These are phyloP conservation scores for Taphrorychus bicolor DNA, from an alignment of 2,888 invertebrate genomes.

Conservation along the genomic window DNA sequence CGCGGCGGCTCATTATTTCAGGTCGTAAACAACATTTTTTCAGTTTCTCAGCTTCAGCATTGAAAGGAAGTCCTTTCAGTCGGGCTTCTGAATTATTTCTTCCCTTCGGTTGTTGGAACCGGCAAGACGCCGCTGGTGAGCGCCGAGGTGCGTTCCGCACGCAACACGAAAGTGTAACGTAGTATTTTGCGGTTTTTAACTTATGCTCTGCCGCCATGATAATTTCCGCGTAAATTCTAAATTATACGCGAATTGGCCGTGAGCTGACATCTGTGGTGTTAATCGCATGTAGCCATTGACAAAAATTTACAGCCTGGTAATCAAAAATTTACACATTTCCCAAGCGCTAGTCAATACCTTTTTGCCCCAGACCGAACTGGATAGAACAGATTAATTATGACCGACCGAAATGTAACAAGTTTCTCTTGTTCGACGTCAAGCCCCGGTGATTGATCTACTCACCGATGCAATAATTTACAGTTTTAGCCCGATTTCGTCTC, in stretches of 20 bases:
- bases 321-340: too few relatives aligned
- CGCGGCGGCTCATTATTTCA: constrained; percentile 18
- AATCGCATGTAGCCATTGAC: too few relatives aligned
- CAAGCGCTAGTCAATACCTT: too few relatives aligned
- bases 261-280: too few relatives aligned
- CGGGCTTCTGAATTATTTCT: constrained; percentile 40
- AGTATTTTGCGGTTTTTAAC: constrained; percentile 24
- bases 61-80: constrained; percentile 29
- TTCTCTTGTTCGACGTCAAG: constrained; percentile 15
- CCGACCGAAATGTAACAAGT: constrained; percentile 14
- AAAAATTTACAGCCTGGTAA: too few relatives aligned
- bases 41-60: constrained; percentile 5
- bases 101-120: constrained; percentile 29
- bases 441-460: constrained; percentile 11
- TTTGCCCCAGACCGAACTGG: too few relatives aligned
- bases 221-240: constrained; percentile 13
- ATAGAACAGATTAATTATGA: constrained; percentile 13
- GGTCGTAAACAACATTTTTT: constrained; percentile 30
- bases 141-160: constrained; percentile 34
- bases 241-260: not conserved
- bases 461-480: constrained; percentile 17
- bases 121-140: constrained; percentile 36
- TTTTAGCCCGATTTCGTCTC: not conserved
- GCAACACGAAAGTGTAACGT: constrained; percentile 33
- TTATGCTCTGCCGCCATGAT: constrained; percentile 26